These are phyloP conservation scores for Drosophila pandora DNA, from an alignment of 1,140 invertebrate genomes.

Conservation along the genomic window DNA sequence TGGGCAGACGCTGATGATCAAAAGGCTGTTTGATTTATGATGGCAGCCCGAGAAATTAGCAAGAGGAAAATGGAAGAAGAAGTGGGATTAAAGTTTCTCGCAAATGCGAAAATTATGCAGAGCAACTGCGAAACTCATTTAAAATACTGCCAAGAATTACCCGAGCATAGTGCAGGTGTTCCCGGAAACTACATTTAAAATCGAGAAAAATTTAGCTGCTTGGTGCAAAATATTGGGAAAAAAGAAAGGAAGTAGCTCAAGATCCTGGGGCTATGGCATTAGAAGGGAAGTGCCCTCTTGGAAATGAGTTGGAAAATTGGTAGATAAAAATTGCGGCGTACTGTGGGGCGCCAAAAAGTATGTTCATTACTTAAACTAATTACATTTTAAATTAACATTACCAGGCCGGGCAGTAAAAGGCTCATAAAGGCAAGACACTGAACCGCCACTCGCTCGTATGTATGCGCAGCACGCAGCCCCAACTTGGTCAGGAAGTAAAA, in stretches of 20 bases:
- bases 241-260: background rate
- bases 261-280: background rate
- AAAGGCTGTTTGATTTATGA: conserved; percentile 80
- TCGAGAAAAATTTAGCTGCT: background rate
- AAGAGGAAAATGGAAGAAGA: conserved; percentile 15
- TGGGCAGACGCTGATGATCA: conserved; percentile 59
- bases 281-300: background rate
- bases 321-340: conserved; percentile 44
- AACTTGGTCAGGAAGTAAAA: conserved; percentile 1
- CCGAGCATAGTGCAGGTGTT: conserved; percentile 14
- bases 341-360: conserved; percentile 57
- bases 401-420: conserved; percentile 63
- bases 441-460: conserved; percentile 48
- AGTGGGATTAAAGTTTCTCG: conserved; percentile 58
- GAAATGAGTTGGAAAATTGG: conserved; percentile 44
- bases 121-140: conserved; percentile 70
- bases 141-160: conserved; percentile 51
- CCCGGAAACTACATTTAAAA: conserved; percentile 4
- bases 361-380: conserved; percentile 82
- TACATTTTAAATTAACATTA: conserved; percentile 82
- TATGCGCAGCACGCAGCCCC: conserved; percentile 68
- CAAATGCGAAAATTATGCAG: conserved; percentile 76
- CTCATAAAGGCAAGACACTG: conserved; percentile 60
- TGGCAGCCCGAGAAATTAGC: conserved; percentile 71
- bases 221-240: background rate